Base-by-base conservation (phyloP, 2,797 vertebrate species). In the Naso thynnoides region DNA sequence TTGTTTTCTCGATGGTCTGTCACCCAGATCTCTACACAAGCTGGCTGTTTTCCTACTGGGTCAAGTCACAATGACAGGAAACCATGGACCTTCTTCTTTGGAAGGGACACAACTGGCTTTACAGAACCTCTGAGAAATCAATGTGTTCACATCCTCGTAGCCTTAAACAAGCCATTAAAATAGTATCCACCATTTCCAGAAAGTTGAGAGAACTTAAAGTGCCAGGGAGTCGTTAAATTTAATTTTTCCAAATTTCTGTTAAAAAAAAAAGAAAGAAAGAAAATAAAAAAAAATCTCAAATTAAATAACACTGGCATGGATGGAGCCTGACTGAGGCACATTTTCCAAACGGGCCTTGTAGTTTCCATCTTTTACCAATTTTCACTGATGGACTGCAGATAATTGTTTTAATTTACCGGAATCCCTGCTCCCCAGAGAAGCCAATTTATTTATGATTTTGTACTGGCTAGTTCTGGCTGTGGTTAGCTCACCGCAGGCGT, bases 341-440 rank as follows among this genome's bases (percentile, higher is more conserved):
- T 53, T 89, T 88, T 88, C 79, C 81, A 67, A 69, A 41, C 70
- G 27, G 21, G 21, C 62, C 47, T 68, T 63, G 44, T 65, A 67
- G 67, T 83, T 85, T 87, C 84, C 89, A 91, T 86, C 87, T 86
- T 91, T 88, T 74, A 90, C 84, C 76, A 88, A 70, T 89, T 91
- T 86, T 86, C 76, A 83, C 65, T 39, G 74, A 72, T 73, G 61
- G 57, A 81, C 78, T 84, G 57, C 45, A 78, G 60, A 78, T 83
- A 80, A 84, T 83, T 59, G 48, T 79, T 78, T 26, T 50, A 75
- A 86, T 84, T 89, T 88, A 82, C 84, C 59, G 61, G 84, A 82
- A 86, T 82, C 45, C 63, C 53, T 11, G 31, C 63, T 68, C 69
- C 76, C 53, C 23, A 45, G 80, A 81, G 61, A 65, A 71, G 66